Conservation (phyloP, 2,113 vertebrate genomes). For the Anhinga rufa region DNA sequence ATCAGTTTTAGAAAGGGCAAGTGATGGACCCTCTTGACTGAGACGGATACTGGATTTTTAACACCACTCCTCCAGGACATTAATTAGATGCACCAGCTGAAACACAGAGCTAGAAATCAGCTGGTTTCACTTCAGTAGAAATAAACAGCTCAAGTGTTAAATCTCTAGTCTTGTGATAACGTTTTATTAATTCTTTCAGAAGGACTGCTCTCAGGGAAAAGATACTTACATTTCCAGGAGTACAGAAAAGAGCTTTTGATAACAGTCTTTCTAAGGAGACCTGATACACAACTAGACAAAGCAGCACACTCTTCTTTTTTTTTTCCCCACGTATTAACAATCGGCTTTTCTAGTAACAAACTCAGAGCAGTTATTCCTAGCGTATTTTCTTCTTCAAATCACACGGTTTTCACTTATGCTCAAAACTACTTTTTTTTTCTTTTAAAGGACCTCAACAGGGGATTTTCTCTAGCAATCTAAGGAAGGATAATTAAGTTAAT, state of each 20-base stretch:
- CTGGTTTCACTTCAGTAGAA: neutral
- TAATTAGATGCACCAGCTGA: neutral
- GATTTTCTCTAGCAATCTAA: neutral
- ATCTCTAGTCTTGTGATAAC: neutral
- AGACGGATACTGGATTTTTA: neutral
- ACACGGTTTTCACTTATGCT: neutral
- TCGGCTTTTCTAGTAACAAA: neutral
- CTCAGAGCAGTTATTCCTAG: neutral
- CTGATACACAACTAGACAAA: neutral
- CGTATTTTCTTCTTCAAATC: neutral
- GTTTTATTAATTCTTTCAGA: conserved; percentile 33
- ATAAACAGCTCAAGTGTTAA: conserved; percentile 10
- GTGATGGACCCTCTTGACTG: neutral
- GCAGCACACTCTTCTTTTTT: neutral
- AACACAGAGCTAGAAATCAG: neutral
- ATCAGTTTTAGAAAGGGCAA: neutral
- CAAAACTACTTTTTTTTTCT: neutral
- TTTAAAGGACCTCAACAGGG: neutral
- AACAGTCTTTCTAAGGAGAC: neutral
- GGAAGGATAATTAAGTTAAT: neutral
- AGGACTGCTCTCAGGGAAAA: neutral
- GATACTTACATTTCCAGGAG: neutral
- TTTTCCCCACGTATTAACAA: neutral
- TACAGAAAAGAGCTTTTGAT: neutral
- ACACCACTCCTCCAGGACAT: neutral